Percentiles rank a stretch among this genome's conserved stretches.
These are phyloP conservation scores for Pachypeltis micranthus DNA, from an alignment of 1,140 invertebrate species.

Conservation along the genomic window DNA sequence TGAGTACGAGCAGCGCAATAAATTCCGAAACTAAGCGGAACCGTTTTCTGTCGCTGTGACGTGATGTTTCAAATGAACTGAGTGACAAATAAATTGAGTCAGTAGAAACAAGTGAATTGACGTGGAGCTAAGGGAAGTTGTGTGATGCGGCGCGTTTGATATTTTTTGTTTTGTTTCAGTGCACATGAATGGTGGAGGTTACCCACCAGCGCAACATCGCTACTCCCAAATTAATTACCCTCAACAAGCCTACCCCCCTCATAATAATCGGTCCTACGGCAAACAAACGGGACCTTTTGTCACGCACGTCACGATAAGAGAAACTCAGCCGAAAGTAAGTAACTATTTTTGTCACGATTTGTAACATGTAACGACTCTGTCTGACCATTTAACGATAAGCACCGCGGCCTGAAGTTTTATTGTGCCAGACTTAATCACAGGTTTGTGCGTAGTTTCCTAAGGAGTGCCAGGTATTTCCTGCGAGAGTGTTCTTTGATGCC, in stretches of 20 bases:
- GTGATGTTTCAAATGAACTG: no score
- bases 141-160: no score
- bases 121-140: no score
- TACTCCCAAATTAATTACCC: slow-evolving; percentile 21
- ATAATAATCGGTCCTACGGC: slow-evolving; percentile 31
- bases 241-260: slow-evolving; percentile 14
- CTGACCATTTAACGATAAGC: neutral
- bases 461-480: neutral
- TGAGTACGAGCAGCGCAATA: no score
- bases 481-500: no score
- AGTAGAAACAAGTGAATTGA: no score
- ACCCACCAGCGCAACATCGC: slow-evolving; percentile 30
- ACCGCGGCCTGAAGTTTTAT: neutral
- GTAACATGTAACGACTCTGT: neutral
- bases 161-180: slow-evolving; percentile 21
- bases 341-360: neutral
- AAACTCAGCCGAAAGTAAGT: slow-evolving; percentile 26
- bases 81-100: no score
- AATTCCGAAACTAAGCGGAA: no score
- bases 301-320: slow-evolving; percentile 42
- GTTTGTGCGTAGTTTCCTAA: neutral
- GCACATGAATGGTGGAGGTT: slow-evolving; percentile 26
- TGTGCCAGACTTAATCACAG: neutral
- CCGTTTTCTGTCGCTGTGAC: no score
- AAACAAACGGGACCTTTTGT: slow-evolving; percentile 42